Evolutionary conservation across 2,797 vertebrate genomes (phyloP), one percentile per base, ranked within the genome.

Genomic region (Nyctalus aviator): DNA sequence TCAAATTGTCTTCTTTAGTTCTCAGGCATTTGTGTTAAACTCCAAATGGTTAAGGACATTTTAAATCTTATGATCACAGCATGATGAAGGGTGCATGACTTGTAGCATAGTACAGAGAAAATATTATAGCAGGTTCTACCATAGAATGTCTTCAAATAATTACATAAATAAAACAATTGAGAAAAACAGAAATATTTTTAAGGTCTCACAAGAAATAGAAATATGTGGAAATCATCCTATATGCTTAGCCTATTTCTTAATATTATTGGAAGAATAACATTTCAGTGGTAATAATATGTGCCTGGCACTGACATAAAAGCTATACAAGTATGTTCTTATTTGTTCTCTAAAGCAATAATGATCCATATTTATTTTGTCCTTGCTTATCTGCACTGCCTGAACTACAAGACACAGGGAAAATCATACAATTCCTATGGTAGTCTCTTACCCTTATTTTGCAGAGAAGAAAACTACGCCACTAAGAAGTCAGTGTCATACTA

Each of bases 131-230:
- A 82, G 35, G 8, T 32, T 78, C 13, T 46, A 77, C 4, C 2
- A 9, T 7, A 37, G 32, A 68, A 53, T 41, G 9, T 78, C 78
- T 86, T 66, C 21, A 69, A 78, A 35, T 91, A 66, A 73, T 59
- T 94, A 50, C 25, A 73, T 87, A 89, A 93, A 69, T 64, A 85
- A 86, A 91, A 10, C 2, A 57, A 21, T 35, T 27, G 41, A 73
- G 23, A n/a, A 81, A 88, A 83, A n/a, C 13, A 68, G 35, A 72
- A 86, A 50, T 0, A 11, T 79, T 46, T 17, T 82, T 76, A 72
- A 32, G 68, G 25, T 35, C 18, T 72, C 44, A 44, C 14, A 23
- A 25, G 41, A 82, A 72, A 46, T 2, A n/a, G 57, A 94, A 35
- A 35, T 44, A 72, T 79, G 12, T 35, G n/a, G 6, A 5, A 77